Evolutionary conservation across 1,140 invertebrate genomes (phyloP).

Genomic region (Trinorchestia longiramus): DNA sequence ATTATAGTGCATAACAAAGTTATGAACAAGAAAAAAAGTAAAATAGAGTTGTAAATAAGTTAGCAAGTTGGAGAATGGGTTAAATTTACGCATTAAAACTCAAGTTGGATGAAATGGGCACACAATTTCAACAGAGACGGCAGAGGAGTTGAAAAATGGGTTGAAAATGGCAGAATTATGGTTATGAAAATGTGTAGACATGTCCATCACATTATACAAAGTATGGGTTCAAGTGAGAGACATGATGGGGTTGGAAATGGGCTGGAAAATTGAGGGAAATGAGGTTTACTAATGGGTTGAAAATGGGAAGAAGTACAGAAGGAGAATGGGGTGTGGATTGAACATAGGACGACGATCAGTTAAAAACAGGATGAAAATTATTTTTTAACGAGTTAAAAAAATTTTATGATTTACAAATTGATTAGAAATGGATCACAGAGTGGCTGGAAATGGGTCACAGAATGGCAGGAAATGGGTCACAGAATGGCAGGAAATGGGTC

Average conservation of each 20-base stretch:
- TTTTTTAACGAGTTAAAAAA: not conserved
- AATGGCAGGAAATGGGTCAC: too few species aligned
- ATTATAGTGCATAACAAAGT: not conserved
- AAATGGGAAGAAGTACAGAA: not conserved
- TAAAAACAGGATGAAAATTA: not conserved
- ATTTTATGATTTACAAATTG: too few species aligned
- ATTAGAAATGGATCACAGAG: not conserved
- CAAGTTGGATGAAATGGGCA: not conserved
- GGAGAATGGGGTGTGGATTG: not conserved
- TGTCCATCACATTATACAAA: too few species aligned
- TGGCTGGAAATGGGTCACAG: too few species aligned
- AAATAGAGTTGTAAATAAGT: not conserved
- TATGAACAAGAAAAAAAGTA: not conserved
- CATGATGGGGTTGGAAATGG: too few species aligned
- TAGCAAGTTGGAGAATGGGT: not conserved
- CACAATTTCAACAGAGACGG: too few species aligned
- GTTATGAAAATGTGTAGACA: too few species aligned
- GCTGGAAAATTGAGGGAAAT: too few species aligned
- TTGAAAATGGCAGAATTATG: not conserved
- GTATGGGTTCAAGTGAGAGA: too few species aligned
- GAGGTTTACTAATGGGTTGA: too few species aligned
- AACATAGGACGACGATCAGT: not conserved
- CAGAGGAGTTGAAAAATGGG: not conserved
- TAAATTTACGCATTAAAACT: not conserved
- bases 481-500: too few species aligned